Evolutionary conservation across 2,888 invertebrate species (phyloP).

Genomic region (Bibio marci): DNA sequence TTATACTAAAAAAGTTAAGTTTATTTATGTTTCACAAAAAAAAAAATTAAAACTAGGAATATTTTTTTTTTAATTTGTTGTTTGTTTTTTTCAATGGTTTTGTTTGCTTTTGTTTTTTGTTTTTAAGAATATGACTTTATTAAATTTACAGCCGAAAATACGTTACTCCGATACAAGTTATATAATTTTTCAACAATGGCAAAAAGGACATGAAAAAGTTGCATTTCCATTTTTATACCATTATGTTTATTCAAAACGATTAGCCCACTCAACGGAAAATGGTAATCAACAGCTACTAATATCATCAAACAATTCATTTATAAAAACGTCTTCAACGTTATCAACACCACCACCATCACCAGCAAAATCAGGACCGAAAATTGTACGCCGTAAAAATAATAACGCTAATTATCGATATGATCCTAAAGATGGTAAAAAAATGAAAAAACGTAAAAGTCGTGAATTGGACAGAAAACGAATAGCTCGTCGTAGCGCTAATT

Average conservation of each 20-base stretch:
- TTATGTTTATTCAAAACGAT: conserved; percentile 5
- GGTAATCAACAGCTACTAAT: background rate
- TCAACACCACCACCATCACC: background rate
- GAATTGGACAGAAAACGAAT: conserved; percentile 2
- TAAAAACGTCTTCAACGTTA: background rate
- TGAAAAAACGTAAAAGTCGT: conserved; percentile 1
- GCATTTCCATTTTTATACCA: conserved; percentile 14
- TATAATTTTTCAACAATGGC: conserved; percentile 15
- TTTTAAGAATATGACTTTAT: background rate
- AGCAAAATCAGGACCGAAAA: background rate
- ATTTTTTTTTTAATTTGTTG: too few relatives aligned
- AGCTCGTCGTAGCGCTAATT: too few relatives aligned
- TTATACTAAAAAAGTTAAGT: too few relatives aligned
- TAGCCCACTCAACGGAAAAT: background rate
- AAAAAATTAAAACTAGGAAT: too few relatives aligned
- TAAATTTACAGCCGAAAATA: conserved; percentile 13
- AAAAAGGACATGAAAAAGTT: conserved; percentile 13
- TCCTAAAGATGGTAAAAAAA: conserved; percentile 1
- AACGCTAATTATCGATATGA: background rate
- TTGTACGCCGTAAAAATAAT: background rate
- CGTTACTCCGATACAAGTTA: conserved; percentile 15
- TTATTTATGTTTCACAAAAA: too few relatives aligned
- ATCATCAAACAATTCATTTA: background rate
- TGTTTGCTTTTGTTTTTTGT: too few relatives aligned
- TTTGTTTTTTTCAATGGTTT: too few relatives aligned